Evolutionary conservation across 2,113 vertebrate genomes (phyloP).

Genomic region (Leucopsar rothschildi): DNA sequence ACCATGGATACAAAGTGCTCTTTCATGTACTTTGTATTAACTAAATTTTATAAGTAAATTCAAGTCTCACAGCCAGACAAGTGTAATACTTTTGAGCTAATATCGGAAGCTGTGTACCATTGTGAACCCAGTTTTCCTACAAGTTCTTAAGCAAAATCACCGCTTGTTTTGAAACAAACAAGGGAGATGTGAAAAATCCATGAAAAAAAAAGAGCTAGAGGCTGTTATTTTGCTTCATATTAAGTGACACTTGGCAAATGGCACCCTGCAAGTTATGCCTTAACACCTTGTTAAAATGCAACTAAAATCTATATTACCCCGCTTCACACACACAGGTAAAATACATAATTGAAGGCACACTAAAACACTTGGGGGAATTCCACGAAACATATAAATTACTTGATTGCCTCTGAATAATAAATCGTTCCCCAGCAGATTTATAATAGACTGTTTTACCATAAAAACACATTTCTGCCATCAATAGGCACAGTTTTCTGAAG

Average conservation of each 20-base stretch:
- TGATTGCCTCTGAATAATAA: conserved; percentile 15
- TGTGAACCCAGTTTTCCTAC: background rate
- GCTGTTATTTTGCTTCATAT: conserved; percentile 15
- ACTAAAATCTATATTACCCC: background rate
- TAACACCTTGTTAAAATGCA: conserved; percentile 28
- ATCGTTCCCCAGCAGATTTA: background rate
- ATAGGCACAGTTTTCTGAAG: background rate
- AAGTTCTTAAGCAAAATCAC: background rate
- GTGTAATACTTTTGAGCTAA: background rate
- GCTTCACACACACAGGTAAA: background rate
- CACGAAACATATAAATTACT: background rate
- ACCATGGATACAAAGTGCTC: background rate
- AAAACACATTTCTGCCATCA: background rate
- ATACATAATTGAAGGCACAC: background rate
- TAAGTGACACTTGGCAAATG: conserved; percentile 41
- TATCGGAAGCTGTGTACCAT: background rate
- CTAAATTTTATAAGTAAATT: background rate
- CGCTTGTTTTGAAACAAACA: background rate
- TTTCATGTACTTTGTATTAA: background rate
- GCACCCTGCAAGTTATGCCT: conserved; percentile 18
- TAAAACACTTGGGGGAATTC: background rate
- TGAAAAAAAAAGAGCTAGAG: background rate
- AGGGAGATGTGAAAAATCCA: background rate
- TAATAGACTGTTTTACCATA: background rate
- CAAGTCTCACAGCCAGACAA: background rate